Evolutionary conservation across 1,140 invertebrate species (phyloP).

Genomic region (Drosophila gunungcola): DNA sequence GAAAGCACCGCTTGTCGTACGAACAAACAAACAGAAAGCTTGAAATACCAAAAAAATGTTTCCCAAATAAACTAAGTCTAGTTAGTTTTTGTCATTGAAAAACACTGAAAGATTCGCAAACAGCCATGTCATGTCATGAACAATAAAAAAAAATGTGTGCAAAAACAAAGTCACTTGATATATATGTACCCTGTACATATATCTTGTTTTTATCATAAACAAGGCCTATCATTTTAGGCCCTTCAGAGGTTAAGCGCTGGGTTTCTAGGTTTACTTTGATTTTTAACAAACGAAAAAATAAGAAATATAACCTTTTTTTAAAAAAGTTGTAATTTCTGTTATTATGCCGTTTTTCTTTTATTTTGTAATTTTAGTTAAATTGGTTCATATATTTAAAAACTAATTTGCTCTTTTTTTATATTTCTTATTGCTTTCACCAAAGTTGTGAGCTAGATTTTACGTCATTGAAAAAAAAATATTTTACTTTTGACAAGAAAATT

Average conservation of each 20-base stretch:
- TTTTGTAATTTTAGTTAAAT: too few relatives aligned
- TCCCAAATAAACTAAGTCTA: constrained; percentile 23
- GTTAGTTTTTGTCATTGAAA: constrained; percentile 34
- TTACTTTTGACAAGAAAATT: too few relatives aligned
- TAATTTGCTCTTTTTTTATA: too few relatives aligned
- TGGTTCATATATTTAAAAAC: too few relatives aligned
- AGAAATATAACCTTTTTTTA: too few relatives aligned
- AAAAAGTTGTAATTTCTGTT: too few relatives aligned
- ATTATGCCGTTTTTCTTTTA: too few relatives aligned
- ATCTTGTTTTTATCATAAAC: constrained; percentile 2
- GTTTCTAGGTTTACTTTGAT: too few relatives aligned
- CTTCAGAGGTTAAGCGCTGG: not conserved
- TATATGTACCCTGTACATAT: constrained; percentile 1
- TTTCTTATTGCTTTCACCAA: too few relatives aligned
- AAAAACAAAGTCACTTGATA: constrained; percentile 8
- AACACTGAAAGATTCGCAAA: constrained; percentile 17
- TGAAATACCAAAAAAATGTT: constrained; percentile 34
- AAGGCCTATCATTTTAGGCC: not conserved
- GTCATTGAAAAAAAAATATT: too few relatives aligned
- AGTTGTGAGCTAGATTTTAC: too few relatives aligned
- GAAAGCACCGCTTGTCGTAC: constrained; percentile 21
- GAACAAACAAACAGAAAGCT: constrained; percentile 17
- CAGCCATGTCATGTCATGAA: constrained; percentile 23
- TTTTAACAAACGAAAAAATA: too few relatives aligned
- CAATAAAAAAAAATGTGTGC: constrained; percentile 5